Evolutionary conservation across 1,140 invertebrate species (phyloP).

Genomic region (Drosophila busckii): DNA sequence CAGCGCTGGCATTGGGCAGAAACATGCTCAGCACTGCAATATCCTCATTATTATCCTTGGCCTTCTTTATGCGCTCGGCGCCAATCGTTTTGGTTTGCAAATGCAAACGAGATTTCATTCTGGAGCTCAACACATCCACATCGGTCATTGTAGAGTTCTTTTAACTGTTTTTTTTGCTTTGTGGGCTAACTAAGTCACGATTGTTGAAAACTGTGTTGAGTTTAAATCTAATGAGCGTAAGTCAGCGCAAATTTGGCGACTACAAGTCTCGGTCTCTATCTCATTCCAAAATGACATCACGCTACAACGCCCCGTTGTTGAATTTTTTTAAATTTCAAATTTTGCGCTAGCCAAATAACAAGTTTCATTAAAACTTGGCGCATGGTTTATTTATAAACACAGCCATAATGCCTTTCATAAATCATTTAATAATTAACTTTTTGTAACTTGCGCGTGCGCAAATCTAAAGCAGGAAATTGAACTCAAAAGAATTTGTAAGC

Average conservation of each 20-base stretch:
- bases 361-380: constrained; percentile 66
- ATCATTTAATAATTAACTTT: constrained; percentile 77
- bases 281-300: constrained; percentile 36
- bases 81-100: constrained; percentile 87
- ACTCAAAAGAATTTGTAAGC: constrained; percentile 18
- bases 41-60: constrained; percentile 90
- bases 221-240: constrained; percentile 8
- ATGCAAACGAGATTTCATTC: constrained; percentile 86
- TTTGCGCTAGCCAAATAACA: constrained; percentile 58
- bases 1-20: constrained; percentile 83
- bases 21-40: constrained; percentile 91
- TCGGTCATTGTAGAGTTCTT: constrained; percentile 81
- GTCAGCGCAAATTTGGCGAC: constrained; percentile 57
- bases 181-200: constrained; percentile 48
- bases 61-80: constrained; percentile 86
- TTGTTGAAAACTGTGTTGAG: constrained; percentile 11
- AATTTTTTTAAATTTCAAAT: no score
- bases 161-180: not conserved
- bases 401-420: constrained; percentile 51
- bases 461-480: constrained; percentile 62
- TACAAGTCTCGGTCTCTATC: constrained; percentile 37
- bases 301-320: constrained; percentile 17
- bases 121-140: constrained; percentile 86
- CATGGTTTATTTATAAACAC: constrained; percentile 74
- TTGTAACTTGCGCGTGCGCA: constrained; percentile 49